Conservation (phyloP, 2,113 vertebrate species). For the Probosciger aterrimus region DNA sequence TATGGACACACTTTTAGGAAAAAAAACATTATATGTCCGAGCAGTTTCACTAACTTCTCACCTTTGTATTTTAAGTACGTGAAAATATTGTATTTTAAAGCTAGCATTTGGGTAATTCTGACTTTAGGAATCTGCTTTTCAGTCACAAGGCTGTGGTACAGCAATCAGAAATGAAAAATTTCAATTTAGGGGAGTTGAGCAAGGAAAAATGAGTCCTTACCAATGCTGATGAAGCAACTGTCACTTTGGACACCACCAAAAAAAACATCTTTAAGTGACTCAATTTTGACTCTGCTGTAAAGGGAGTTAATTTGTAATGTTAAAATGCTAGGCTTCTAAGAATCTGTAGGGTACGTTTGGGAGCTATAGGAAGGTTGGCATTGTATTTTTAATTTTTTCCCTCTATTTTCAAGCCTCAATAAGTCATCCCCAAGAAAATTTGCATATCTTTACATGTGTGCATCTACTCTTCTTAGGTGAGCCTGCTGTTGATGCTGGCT, state of each 20-base stretch:
- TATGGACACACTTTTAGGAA: not conserved
- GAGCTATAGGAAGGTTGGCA: not conserved
- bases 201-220: not conserved
- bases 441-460: not conserved
- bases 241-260: not conserved
- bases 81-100: not conserved
- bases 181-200: not conserved
- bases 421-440: not conserved
- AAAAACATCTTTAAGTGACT: not conserved
- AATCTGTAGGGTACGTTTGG: not conserved
- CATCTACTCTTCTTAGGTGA: not conserved
- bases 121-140: not conserved
- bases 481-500: not conserved
- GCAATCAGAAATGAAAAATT: not conserved
- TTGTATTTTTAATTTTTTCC: not conserved
- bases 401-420: not conserved
- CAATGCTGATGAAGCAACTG: not conserved
- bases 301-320: not conserved
- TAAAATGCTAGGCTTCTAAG: not conserved
- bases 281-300: not conserved
- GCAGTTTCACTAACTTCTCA: not conserved
- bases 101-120: not conserved
- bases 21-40: not conserved
- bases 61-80: not conserved
- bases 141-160: not conserved